Evolutionary conservation across 2,113 vertebrate genomes (phyloP).

Genomic region (Triplophysa siluroides): DNA sequence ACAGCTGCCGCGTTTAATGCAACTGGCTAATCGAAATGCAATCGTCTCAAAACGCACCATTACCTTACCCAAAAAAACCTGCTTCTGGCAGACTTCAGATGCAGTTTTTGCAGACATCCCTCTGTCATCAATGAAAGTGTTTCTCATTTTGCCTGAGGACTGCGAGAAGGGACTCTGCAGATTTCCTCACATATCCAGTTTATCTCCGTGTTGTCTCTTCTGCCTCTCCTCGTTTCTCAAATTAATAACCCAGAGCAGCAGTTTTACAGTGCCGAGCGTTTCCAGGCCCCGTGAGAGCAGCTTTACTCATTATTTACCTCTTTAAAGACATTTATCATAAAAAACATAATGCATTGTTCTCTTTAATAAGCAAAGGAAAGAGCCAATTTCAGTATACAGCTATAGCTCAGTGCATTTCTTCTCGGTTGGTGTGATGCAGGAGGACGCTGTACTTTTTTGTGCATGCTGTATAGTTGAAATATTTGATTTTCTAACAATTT

Average conservation of each 20-base stretch:
- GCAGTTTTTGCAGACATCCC: not conserved
- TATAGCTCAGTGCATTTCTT: conserved; percentile 68
- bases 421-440: conserved; percentile 45
- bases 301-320: conserved; percentile 65
- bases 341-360: conserved; percentile 68
- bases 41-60: conserved; percentile 35
- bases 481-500: not conserved
- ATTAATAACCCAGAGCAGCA: conserved; percentile 66
- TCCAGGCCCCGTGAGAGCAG: conserved; percentile 50
- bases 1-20: conserved; percentile 39
- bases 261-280: conserved; percentile 65
- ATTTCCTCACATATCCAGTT: not conserved
- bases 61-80: conserved; percentile 18
- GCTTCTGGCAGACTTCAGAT: conserved; percentile 6
- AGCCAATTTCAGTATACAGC: conserved; percentile 65
- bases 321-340: conserved; percentile 71
- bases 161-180: not conserved
- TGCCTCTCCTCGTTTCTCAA: conserved; percentile 58
- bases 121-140: conserved; percentile 22
- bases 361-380: conserved; percentile 44
- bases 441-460: not conserved
- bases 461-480: not conserved
- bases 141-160: not conserved
- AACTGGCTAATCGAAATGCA: conserved; percentile 22
- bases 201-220: not conserved